Evolutionary conservation across 2,888 invertebrate genomes (phyloP).

Genomic region (Lepidochrysops patricia): DNA sequence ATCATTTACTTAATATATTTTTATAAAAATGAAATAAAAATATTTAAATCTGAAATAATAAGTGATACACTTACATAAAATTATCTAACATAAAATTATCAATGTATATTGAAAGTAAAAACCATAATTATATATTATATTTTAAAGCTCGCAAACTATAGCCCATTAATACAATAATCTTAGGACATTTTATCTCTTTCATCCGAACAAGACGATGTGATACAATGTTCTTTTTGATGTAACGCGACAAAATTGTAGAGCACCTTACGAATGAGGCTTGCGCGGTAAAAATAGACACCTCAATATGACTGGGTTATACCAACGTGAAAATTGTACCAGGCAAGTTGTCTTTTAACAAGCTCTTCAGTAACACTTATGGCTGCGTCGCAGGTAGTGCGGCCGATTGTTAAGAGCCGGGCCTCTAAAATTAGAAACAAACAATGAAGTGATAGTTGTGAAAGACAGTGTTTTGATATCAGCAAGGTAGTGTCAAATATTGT

Average conservation of each 20-base stretch:
- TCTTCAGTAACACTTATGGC: constrained; percentile 52
- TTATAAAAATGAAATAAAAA: no score
- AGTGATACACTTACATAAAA: no score
- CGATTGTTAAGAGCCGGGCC: constrained; percentile 23
- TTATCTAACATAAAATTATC: no score
- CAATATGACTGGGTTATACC: constrained; percentile 37
- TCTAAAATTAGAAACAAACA: constrained; percentile 32
- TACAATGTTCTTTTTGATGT: constrained; percentile 45
- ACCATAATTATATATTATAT: no score
- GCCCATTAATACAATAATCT: no score
- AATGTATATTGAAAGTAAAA: no score
- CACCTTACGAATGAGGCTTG: constrained; percentile 13
- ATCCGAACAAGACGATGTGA: constrained; percentile 39
- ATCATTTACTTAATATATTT: no score
- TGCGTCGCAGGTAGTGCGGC: constrained; percentile 33
- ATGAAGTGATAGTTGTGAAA: constrained; percentile 51
- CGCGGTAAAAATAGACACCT: constrained; percentile 26
- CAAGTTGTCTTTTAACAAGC: constrained; percentile 41
- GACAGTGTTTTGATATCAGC: constrained; percentile 44
- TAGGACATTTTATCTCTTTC: constrained; percentile 49
- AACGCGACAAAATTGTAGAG: constrained; percentile 28
- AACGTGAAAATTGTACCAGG: constrained; percentile 60
- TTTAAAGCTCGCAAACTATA: no score
- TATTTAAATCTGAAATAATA: no score
- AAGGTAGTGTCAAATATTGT: constrained; percentile 33